Evolutionary conservation across 2,797 vertebrate genomes (phyloP).

Genomic region (Anomalospiza imberbis): DNA sequence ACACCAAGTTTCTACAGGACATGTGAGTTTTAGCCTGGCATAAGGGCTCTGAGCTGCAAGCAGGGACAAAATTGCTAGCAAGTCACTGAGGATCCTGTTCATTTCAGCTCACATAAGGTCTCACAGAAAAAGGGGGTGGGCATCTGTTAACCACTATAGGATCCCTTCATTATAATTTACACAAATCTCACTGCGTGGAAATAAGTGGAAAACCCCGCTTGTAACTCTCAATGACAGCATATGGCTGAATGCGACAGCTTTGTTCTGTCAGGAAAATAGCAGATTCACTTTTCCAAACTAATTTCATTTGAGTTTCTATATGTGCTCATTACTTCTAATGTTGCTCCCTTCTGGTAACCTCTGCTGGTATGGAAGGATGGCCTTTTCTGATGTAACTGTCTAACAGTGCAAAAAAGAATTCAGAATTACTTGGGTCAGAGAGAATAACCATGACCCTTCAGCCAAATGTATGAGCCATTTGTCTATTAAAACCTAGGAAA

Average conservation of each 20-base stretch:
- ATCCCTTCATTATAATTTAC: background rate
- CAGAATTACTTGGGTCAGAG: background rate
- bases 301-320: background rate
- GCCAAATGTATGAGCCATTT: background rate
- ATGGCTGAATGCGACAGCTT: background rate
- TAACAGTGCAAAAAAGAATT: background rate
- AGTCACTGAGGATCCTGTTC: background rate
- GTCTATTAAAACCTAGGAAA: background rate
- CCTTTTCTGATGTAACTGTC: background rate
- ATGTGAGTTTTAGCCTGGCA: background rate
- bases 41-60: background rate
- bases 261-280: background rate
- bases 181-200: background rate
- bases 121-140: background rate
- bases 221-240: background rate
- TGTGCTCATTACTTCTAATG: background rate
- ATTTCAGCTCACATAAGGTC: background rate
- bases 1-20: background rate
- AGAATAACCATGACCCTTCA: background rate
- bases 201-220: background rate
- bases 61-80: background rate
- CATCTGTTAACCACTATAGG: background rate
- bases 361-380: background rate
- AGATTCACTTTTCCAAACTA: background rate
- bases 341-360: background rate